Base-by-base conservation (phyloP, 2,113 vertebrate genomes). In the Brachirus orientalis region DNA sequence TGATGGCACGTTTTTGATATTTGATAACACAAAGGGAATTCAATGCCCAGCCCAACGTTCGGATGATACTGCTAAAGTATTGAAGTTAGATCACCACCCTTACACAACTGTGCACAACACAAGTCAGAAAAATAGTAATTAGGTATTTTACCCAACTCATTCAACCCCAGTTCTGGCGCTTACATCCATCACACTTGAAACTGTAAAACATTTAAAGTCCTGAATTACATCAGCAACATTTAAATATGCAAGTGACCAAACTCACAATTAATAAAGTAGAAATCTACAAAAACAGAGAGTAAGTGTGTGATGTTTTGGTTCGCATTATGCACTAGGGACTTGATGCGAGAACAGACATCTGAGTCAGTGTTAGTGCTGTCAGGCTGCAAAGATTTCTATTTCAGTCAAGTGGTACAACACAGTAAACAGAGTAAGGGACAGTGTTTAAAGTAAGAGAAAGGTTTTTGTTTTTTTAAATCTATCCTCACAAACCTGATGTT, bases 371-470 rank as follows among this genome's bases (percentile, higher is more conserved):
- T 57, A 22, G 48, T 63, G 70, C 64, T 63, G 72, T 80, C 71
- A 53, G 69, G 75, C 71, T 74, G 75, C 71, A 80, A 73, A 74
- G 72, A 83, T 81, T 77, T 71, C 57, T 33, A 10, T 45, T 78
- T 69, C 67, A 65, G 60, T 75, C 78, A 82, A 64, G 81, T 76
- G 66, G 58, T 28, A 61, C 59, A 33, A 72, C 51, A 54, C 41
- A 40, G 50, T 37, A 58, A 71, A 64, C 1, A 60, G 71, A 68
- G 72, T 62, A 43, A 38, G 22, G 46, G 58, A 40, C 0, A 4
- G 40, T 28, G 35, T 53, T 33, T 7, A 75, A n/a, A 45, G 12
- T 13, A 10, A n/a, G 8, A 4, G n/a, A 44, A 63, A 51, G 12
- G 13, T 75, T 50, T n/a, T 50, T n/a, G 18, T 20, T 70, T 38